phyloP scores from a whole-genome alignment of 1,140 invertebrate genomes.

The Druon quercuslanigerum region DNA sequence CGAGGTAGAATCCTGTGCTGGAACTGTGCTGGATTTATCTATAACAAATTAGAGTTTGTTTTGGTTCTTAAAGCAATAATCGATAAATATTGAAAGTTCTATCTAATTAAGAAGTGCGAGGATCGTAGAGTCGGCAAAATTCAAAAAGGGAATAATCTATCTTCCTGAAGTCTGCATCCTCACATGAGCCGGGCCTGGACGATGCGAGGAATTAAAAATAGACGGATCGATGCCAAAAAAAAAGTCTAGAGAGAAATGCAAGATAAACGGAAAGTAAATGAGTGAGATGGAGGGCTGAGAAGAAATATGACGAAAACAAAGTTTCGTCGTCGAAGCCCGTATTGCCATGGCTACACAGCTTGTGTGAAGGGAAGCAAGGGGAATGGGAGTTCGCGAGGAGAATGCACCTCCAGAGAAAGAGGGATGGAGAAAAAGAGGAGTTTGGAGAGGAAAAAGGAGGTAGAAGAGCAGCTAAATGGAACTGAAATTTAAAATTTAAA shows the following conservation, averaged over 20 bases:
- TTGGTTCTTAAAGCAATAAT: too few relatives aligned
- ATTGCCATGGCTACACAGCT: slow-evolving; percentile 51
- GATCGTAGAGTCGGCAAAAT: too few relatives aligned
- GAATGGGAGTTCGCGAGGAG: slow-evolving; percentile 33
- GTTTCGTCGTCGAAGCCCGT: slow-evolving; percentile 48
- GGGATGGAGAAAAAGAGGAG: background rate
- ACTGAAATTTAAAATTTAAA: slow-evolving; percentile 12
- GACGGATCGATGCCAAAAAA: slow-evolving; percentile 30
- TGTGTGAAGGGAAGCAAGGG: slow-evolving; percentile 39
- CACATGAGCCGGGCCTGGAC: background rate
- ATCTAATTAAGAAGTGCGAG: too few relatives aligned
- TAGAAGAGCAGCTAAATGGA: background rate
- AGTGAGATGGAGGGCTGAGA: slow-evolving; percentile 38
- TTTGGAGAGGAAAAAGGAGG: background rate
- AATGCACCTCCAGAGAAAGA: slow-evolving; percentile 39
- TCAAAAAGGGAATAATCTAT: background rate
- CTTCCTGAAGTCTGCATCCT: background rate
- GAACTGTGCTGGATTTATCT: too few relatives aligned
- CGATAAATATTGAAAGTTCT: too few relatives aligned
- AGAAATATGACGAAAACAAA: slow-evolving; percentile 49
- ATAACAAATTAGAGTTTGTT: too few relatives aligned
- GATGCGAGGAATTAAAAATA: slow-evolving; percentile 28
- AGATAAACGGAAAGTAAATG: slow-evolving; percentile 35
- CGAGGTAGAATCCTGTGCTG: too few relatives aligned
- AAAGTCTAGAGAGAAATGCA: slow-evolving; percentile 6